Conservation (phyloP, 2,797 vertebrate genomes). For the Coregonus suidteri region DNA sequence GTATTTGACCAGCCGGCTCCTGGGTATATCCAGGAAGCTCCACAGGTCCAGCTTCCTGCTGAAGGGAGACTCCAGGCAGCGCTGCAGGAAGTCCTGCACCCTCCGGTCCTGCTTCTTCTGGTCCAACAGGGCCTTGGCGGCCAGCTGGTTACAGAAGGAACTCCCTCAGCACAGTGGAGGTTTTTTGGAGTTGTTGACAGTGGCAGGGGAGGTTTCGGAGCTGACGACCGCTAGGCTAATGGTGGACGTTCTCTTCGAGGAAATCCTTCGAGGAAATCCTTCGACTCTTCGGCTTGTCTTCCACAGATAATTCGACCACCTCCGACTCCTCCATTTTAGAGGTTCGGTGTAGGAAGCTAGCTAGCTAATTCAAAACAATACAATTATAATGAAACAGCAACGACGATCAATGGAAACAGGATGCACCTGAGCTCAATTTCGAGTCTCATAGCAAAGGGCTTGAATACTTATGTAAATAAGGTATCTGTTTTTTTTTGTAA, state of each 20-base stretch:
- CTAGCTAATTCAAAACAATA: not conserved
- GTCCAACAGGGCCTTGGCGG: slow-evolving; percentile 92
- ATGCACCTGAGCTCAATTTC: too few species aligned
- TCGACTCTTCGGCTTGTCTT: slow-evolving; percentile 50
- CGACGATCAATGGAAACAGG: not conserved
- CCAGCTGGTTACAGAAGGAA: slow-evolving; percentile 83
- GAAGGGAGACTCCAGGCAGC: slow-evolving; percentile 95
- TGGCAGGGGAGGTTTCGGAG: slow-evolving; percentile 45
- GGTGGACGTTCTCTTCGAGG: slow-evolving; percentile 53
- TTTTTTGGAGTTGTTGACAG: slow-evolving; percentile 62
- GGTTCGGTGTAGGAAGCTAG: not conserved
- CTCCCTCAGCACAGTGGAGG: too few species aligned
- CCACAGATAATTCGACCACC: slow-evolving; percentile 38
- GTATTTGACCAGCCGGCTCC: slow-evolving; percentile 94
- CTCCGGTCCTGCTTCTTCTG: slow-evolving; percentile 92
- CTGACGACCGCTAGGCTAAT: slow-evolving; percentile 36
- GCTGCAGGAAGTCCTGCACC: slow-evolving; percentile 94
- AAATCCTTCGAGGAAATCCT: slow-evolving; percentile 45
- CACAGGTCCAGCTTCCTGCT: slow-evolving; percentile 96
- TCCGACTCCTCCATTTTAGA: slow-evolving; percentile 67
- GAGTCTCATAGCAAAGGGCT: too few species aligned
- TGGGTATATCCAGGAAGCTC: slow-evolving; percentile 96
- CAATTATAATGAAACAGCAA: not conserved
- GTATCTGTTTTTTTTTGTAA: too few species aligned
- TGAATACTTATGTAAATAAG: too few species aligned